Conservation (phyloP, 1,140 invertebrate genomes). For the Atta texana region DNA sequence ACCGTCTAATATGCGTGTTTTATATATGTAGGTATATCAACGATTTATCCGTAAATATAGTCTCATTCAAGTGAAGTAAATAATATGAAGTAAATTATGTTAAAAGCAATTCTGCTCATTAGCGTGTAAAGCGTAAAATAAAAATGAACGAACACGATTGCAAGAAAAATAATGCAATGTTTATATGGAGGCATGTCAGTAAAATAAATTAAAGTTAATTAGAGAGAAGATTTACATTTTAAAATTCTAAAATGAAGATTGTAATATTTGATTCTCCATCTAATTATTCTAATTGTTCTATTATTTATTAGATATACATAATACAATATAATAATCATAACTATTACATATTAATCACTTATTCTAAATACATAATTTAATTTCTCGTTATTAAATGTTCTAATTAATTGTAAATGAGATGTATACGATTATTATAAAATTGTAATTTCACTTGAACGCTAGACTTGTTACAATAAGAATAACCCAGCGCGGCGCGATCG, state of each 20-base stretch:
- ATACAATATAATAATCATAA: not conserved
- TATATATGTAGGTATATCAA: not conserved
- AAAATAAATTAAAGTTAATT: not conserved
- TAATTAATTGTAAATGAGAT: slow-evolving; percentile 11
- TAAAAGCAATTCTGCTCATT: not conserved
- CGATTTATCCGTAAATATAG: not conserved
- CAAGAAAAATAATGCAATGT: not conserved
- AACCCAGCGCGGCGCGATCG: not conserved
- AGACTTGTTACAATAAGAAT: not conserved
- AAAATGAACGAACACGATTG: not conserved
- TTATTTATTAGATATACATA: not conserved
- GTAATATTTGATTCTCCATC: not conserved
- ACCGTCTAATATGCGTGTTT: not conserved
- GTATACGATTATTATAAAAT: not conserved
- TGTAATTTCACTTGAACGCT: not conserved
- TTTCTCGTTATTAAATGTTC: not conserved
- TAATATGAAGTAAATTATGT: not conserved
- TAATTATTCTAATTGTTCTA: not conserved
- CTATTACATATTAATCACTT: not conserved
- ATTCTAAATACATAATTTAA: not conserved
- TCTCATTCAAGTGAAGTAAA: not conserved
- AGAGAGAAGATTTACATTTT: not conserved
- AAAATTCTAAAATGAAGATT: slow-evolving; percentile 1
- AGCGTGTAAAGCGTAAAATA: not conserved
- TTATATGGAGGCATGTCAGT: not conserved